These are phyloP conservation scores for Holcopasites calliopsidis DNA, from an alignment of 1,140 invertebrate species.

Conservation along the genomic window DNA sequence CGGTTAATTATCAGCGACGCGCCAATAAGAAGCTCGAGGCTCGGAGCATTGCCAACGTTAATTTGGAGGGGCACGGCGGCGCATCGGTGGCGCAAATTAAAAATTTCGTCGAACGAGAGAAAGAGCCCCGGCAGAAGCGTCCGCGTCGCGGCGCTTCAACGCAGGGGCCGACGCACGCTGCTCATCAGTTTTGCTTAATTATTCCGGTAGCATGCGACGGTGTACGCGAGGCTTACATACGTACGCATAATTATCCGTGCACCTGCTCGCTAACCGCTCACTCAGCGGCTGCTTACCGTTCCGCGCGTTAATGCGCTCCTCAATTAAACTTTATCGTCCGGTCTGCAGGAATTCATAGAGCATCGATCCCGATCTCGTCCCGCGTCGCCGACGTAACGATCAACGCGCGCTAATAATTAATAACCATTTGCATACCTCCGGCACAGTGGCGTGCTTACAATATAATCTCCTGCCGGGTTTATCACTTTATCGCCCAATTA, in stretches of 20 bases:
- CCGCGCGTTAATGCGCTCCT: conserved; percentile 62
- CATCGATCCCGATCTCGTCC: conserved; percentile 35
- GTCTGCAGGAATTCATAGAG: conserved; percentile 37
- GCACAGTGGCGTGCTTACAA: conserved; percentile 40
- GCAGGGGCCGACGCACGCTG: conserved; percentile 11
- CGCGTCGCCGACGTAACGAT: conserved; percentile 52
- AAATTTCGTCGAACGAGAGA: conserved; percentile 43
- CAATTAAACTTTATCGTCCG: conserved; percentile 64
- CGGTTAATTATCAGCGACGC: conserved; percentile 27
- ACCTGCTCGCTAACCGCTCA: conserved; percentile 66
- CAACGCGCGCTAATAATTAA: conserved; percentile 61
- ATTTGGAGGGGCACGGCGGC: conserved; percentile 26
- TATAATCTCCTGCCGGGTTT: conserved; percentile 45
- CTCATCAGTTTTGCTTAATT: conserved; percentile 65
- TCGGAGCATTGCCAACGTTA: conserved; percentile 20
- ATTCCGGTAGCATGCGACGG: conserved; percentile 66
- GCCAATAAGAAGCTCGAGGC: conserved; percentile 6
- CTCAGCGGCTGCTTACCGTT: conserved; percentile 48
- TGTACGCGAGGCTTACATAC: conserved; percentile 60
- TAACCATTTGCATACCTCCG: conserved; percentile 62
- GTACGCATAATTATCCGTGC: conserved; percentile 68
- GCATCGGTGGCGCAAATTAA: conserved; percentile 39
- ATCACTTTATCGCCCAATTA: conserved; percentile 51
- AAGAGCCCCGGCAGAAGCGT: neutral
- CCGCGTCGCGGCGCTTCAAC: neutral